Base-by-base conservation (phyloP, 2,797 vertebrate genomes). In the Corythornis leucogaster region DNA sequence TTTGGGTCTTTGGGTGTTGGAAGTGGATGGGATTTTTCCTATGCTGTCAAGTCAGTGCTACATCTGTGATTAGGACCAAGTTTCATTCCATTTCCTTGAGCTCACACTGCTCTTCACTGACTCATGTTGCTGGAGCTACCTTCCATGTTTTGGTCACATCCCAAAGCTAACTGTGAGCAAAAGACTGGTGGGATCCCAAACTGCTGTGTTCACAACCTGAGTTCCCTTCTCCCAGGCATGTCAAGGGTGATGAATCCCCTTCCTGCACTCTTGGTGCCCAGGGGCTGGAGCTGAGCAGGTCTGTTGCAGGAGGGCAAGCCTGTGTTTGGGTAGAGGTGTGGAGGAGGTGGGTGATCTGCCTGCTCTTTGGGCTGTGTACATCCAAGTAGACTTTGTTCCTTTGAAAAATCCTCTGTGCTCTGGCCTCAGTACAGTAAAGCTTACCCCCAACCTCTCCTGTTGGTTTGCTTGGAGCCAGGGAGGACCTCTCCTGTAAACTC, bases 401-500 rank as follows among this genome's bases (percentile, higher is more conserved):
- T 51, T 62, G 20, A 12, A 25, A 3, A 55, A 51, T 59, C 30
- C 45, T 35, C 26, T 89, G 43, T 90, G 21, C 30, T 76, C 45
- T 68, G 26, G 17, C 24, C 31, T 85, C 25, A 22, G 0, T 43
- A 20, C 50, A 54, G 75, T 25, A 80, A 64, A 59, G 6, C 19
- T 87, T 68, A 24, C 18, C 80, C 55, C 33, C 11, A 40, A 2
- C 43, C 43, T 76, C 31, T 83, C 48, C 35, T 38, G 11, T 68
- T 79, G 54, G 43, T 85, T 87, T 85, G 53, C 35, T 77, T 71
- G 71, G 10, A 73, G 73, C 58, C 6, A 11, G 66, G 87, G 76
- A 89, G 79, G 79, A 58, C 84, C 66, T 85, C 94, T 90, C 63
- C 63, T 66, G 82, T 83, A 76, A 94, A 69, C 79, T 80, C 54